A percentile compares a stretch with the other conserved stretches of the same genome.
phyloP scores from a whole-genome alignment of 2,888 invertebrate genomes.

The Cerastis rubricosa region DNA sequence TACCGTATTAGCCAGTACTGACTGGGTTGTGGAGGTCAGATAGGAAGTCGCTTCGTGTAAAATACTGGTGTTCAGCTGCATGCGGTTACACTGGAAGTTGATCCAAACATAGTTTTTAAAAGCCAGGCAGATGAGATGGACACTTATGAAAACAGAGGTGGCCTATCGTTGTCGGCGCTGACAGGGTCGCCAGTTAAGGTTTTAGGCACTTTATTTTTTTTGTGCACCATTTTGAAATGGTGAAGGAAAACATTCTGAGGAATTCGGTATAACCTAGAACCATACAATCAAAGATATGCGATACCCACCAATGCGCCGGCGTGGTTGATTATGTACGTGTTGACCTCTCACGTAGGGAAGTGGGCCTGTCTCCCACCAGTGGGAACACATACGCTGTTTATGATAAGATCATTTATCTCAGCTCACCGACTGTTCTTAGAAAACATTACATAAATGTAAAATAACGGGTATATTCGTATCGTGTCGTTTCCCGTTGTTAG shows the following conservation, averaged over 20 bases:
- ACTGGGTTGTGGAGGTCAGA: not conserved
- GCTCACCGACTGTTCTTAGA: conserved; percentile 10
- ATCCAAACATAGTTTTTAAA: not conserved
- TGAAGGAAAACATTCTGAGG: not conserved
- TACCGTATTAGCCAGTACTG: not conserved
- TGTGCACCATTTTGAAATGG: not conserved
- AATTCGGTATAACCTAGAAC: not conserved
- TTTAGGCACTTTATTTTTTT: not conserved
- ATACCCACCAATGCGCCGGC: not conserved
- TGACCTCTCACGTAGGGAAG: not conserved
- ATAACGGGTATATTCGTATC: conserved; percentile 56
- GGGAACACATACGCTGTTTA: not conserved
- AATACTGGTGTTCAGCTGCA: not conserved
- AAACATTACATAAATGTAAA: conserved; percentile 22
- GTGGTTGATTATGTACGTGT: not conserved
- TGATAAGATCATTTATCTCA: not conserved
- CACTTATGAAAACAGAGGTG: not conserved
- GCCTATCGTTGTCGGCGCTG: not conserved
- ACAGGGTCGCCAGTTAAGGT: not conserved
- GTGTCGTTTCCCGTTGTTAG: conserved; percentile 42
- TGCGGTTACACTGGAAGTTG: not conserved
- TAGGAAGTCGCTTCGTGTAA: not conserved
- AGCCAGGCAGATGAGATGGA: not conserved
- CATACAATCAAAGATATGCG: not conserved
- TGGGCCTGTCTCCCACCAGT: not conserved